phyloP scores from a whole-genome alignment of 2,797 vertebrate genomes.

The Crenichthys baileyi region DNA sequence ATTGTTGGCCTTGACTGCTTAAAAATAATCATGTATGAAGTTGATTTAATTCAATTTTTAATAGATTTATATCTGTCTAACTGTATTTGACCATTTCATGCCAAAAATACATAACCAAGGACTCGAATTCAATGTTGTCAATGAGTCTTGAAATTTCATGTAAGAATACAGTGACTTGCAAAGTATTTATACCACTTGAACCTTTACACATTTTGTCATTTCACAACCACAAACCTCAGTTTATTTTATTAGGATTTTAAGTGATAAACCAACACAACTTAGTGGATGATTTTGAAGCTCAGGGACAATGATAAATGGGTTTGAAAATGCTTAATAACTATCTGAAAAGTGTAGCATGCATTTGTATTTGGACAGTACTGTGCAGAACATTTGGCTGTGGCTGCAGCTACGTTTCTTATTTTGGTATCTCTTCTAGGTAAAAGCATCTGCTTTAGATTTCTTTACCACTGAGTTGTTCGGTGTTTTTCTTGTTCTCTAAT shows the following conservation, averaged over 20 bases:
- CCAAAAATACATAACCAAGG: conserved; percentile 30
- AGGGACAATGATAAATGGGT: neutral
- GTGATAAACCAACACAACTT: neutral
- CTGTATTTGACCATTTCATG: conserved; percentile 33
- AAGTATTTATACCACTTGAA: conserved; percentile 3
- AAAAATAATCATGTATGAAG: conserved; percentile 3
- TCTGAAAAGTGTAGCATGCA: neutral
- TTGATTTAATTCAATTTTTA: neutral
- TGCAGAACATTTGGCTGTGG: too few relatives aligned
- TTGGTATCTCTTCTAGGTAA: neutral
- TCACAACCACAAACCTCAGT: neutral
- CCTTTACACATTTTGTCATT: neutral
- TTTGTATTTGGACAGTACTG: neutral
- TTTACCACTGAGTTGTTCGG: neutral
- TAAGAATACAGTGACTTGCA: neutral
- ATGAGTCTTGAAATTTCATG: neutral
- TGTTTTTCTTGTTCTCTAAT: neutral
- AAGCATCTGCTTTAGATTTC: neutral
- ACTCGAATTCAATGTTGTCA: neutral
- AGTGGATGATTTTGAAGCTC: neutral
- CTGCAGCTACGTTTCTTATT: neutral
- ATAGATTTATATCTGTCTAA: conserved; percentile 2
- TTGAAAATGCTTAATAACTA: neutral
- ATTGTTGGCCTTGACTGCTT: neutral
- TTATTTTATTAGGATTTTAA: neutral